These are phyloP conservation scores for Lasioglossum malachurum DNA, from an alignment of 2,888 invertebrate species.

Conservation along the genomic window DNA sequence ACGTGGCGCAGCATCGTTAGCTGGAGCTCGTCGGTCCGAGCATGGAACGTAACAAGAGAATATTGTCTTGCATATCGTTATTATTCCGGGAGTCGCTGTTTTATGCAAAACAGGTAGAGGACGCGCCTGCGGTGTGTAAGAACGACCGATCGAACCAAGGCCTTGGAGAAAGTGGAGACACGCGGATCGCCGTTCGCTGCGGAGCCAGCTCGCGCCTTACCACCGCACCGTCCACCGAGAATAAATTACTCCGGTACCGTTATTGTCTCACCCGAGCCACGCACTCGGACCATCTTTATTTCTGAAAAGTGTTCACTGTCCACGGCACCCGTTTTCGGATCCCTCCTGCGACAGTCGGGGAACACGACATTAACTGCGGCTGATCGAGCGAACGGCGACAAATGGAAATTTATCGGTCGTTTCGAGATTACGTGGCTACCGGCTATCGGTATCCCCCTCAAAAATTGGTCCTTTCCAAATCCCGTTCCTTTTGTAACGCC, in stretches of 20 bases:
- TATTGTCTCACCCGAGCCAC: conserved; percentile 64
- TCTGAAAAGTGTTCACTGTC: conserved; percentile 42
- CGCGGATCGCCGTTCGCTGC: conserved; percentile 15
- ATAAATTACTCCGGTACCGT: conserved; percentile 73
- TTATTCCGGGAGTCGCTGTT: conserved; percentile 72
- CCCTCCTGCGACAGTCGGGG: background rate
- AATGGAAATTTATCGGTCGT: conserved; percentile 42
- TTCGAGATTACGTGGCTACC: background rate
- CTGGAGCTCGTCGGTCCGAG: background rate
- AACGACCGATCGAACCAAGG: conserved; percentile 64
- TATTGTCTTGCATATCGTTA: conserved; percentile 76
- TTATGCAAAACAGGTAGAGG: conserved; percentile 74
- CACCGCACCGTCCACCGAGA: conserved; percentile 53
- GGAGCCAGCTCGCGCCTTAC: conserved; percentile 50
- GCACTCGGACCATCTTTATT: conserved; percentile 51
- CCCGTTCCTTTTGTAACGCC: background rate
- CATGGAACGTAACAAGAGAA: conserved; percentile 1
- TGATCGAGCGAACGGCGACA: conserved; percentile 19
- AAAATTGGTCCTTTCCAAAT: background rate
- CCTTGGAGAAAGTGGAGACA: conserved; percentile 75
- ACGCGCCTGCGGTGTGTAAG: conserved; percentile 52
- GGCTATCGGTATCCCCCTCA: background rate
- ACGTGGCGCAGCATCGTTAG: conserved; percentile 8
- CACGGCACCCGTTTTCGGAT: background rate
- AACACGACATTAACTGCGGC: conserved; percentile 10